phyloP scores from a whole-genome alignment of 1,140 invertebrate genomes.

The Rhopalosiphum maidis region DNA sequence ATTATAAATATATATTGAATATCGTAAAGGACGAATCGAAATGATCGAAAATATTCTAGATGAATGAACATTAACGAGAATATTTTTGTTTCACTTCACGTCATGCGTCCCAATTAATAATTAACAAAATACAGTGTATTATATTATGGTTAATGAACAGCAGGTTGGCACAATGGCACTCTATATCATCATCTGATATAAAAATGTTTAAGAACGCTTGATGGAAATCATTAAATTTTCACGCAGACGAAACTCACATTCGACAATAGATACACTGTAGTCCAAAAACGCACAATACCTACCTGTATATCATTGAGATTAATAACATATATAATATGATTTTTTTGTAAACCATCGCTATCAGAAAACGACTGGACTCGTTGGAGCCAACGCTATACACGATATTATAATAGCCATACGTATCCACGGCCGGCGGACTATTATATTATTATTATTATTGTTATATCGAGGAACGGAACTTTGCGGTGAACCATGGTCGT shows the following conservation, averaged over 20 bases:
- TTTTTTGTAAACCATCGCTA: not conserved
- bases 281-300: too few species aligned
- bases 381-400: not conserved
- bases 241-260: not conserved
- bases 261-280: not conserved
- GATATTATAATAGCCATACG: not conserved
- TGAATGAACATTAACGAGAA: not conserved
- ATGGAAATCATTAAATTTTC: not conserved
- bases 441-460: slow-evolving; percentile 5
- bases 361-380: not conserved
- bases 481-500: slow-evolving; percentile 26
- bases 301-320: too few species aligned
- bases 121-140: not conserved
- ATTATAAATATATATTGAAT: not conserved
- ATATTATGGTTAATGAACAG: not conserved
- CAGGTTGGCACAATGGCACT: too few species aligned
- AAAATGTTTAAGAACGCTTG: too few species aligned
- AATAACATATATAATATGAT: not conserved
- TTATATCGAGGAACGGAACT: slow-evolving; percentile 13
- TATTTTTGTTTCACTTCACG: not conserved
- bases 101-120: not conserved
- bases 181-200: too few species aligned
- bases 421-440: not conserved
- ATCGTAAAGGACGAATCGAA: too few species aligned
- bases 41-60: too few species aligned